Base-by-base conservation (phyloP, 2,888 invertebrate genomes). In the Eumerus sabulonum region DNA sequence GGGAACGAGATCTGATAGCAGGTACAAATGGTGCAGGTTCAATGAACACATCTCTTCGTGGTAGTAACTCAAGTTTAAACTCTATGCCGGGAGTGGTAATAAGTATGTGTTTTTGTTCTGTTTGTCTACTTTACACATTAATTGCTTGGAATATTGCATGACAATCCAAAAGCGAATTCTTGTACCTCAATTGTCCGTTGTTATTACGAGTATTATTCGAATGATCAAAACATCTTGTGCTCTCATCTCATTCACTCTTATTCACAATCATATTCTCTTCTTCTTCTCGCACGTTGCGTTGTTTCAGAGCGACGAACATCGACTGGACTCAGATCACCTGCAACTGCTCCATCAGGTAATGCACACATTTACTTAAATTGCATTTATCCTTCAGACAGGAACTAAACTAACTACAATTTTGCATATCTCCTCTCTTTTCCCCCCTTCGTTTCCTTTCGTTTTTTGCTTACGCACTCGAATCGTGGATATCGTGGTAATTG, bases 1-100 rank as follows among this genome's bases (percentile, higher is more conserved):
- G 91, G 0, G 92, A 92, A 83, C 84, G 86, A 5, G 87, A 89
- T 81, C 56, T 73, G 56, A 77, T 81, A 42, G 68, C 88, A 7
- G 86, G 88, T 71, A 76, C 82, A 68, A 84, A 83, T 81, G 84
- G 84, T 81, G 82, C 84, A 81, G 83, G 83, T 82, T 84, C 84
- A 66, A 84, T 84, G 84, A 84, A 83, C 81, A 83, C 84, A 60
- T 85, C 84, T 83, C 82, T 85, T 54, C 84, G 85, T 83, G 85
- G 85, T 76, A 85, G 85, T 83, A 85, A 83, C 82, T 82, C 84
- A 72, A 85, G 84, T 82, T 82, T 85, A 59, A 84, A 85, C 74
- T 84, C 85, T 56, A 83, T 85, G 84, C 82, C 84, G 60, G 83
- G 83, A 73, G 83, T 82, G 76, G 83, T 84, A 76, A 83, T 84